Evolutionary conservation across 2,797 vertebrate genomes (phyloP), one percentile per base, ranked within the genome.

Genomic region (Hoplostethus atlanticus): DNA sequence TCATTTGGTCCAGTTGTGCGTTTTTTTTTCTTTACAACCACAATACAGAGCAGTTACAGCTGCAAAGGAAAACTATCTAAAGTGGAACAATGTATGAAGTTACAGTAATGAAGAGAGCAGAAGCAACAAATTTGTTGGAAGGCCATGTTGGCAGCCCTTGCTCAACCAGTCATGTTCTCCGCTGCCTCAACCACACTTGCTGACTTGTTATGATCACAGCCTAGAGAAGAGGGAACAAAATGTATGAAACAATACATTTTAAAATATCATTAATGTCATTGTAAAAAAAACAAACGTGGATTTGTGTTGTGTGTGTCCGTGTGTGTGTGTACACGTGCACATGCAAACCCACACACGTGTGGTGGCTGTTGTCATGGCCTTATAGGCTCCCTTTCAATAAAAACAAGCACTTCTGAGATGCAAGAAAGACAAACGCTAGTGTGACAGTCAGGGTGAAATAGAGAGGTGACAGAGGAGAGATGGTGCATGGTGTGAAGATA

Each of bases 401-500:
- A 25, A 2, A 40, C 17, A 68, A 34, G 34, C 6, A n/a, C 36
- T 1, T 12, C 40, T 31, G 13, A 51, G 61, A 50, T 12, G 13
- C 31, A 52, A 36, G 61, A 44, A 64, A 66, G 38, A 71, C 16
- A 83, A 75, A 46, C 25, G 5, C 56, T 54, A 6, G 56, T 66
- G 46, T 68, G 66, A 65, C 52, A 55, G 36, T 1, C 0, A 64
- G n/a, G 73, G 42, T 73, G 52, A 69, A 73, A 74, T 51, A 52
- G 25, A 3, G 51, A 81, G 73, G 80, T 74, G 71, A 79, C 71
- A 54, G 53, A 47, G 61, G 38, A 64, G 59, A 69, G 55, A 64
- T 54, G 53, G 47, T 17, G 77, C 88, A 79, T 71, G 68, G 73
- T 84, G 81, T 76, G 81, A 81, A 79, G 68, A 83, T 90, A 90